Evolutionary conservation across 2,888 invertebrate species (phyloP), one percentile per base, ranked within the genome.

Genomic region (Pinctada fucata): DNA sequence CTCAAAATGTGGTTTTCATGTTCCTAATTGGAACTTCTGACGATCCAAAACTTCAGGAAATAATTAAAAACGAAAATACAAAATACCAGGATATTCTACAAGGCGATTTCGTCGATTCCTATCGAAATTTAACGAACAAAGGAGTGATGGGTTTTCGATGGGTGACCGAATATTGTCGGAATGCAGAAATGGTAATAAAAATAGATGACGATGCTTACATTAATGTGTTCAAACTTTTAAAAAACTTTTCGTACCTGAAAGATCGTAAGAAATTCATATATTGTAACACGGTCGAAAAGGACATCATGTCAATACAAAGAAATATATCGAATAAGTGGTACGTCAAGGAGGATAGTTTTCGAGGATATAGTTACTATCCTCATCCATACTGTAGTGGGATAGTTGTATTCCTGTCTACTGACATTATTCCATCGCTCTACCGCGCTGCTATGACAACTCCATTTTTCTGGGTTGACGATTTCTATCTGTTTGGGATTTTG

Each of bases 71-170:
- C 3, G 70, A 70, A 70, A 50, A n/a, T 31, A n/a, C 2, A n/a
- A 50, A 48, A 49, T 31, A 70, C 6, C 5, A 50, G 6, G 70
- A 70, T n/a, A 70, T 70, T 45, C 8, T 70, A 49, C 70, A 70
- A 70, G 70, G 70, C 13, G 13, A 48, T 49, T 70, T 48, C 50
- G 6, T 70, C 4, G 70, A 70, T 48, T 50, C 70, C n/a, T 70
- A 70, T 31, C 48, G 70, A 70, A 70, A 70, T 48, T 16, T 70
- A 13, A 70, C 70, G n/a, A 70, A 70, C 51, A 70, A 70, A 70
- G 70, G 70, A 13, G 70, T 70, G n/a, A 70, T 70, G 70, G 70
- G 70, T 3, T 70, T 70, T 3, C 3, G 48, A 49, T 70, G 70
- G 70, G 50, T 70, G 3, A 70, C 47, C 5, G 70, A 70, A 50